These are phyloP conservation scores for Phyllotis vaccarum DNA, from an alignment of 2,797 vertebrate genomes.

Conservation along the genomic window DNA sequence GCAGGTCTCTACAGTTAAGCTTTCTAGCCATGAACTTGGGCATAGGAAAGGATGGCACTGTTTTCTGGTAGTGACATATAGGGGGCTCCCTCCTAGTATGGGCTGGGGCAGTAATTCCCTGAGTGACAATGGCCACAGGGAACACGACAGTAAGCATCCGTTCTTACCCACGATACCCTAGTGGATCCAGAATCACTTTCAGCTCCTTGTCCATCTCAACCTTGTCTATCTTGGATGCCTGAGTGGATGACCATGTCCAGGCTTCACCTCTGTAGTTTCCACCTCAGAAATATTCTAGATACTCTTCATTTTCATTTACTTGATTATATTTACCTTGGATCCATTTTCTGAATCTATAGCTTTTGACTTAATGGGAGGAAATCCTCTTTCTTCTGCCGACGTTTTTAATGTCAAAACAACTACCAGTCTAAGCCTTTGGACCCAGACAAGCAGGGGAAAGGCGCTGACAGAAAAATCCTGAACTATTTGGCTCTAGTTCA, in stretches of 20 bases:
- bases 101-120: background rate
- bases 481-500: background rate
- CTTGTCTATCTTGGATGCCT: background rate
- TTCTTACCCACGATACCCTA: background rate
- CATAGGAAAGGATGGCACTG: background rate
- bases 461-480: background rate
- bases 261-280: background rate
- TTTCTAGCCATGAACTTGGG: background rate
- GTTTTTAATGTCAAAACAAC: slow-evolving; percentile 6
- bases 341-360: background rate
- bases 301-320: background rate
- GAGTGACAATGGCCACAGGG: background rate
- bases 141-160: background rate
- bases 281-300: background rate
- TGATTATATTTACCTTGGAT: slow-evolving; percentile 8
- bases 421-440: background rate
- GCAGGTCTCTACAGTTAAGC: background rate
- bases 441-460: background rate
- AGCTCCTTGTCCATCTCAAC: accelerated
- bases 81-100: background rate
- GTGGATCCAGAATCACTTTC: background rate
- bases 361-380: slow-evolving; percentile 28
- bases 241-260: background rate
- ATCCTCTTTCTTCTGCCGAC: slow-evolving; percentile 26
- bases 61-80: background rate